A percentile compares a stretch with the other conserved stretches of the same genome.
Evolutionary conservation across 2,888 invertebrate species (phyloP).

Genomic region (Rhorus exstirpatorius): DNA sequence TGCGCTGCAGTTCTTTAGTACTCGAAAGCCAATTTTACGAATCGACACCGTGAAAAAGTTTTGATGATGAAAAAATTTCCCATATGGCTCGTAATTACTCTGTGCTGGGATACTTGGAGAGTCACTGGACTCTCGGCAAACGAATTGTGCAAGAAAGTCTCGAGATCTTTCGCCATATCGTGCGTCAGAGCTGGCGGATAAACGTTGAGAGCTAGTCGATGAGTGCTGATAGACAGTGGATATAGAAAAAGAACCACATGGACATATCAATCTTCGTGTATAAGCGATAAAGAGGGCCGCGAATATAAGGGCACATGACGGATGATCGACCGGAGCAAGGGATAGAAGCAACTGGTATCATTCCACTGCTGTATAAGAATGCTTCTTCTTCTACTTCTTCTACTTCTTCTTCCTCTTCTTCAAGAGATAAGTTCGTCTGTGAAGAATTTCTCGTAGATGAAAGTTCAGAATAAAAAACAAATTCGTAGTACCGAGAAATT

Average conservation of each 20-base stretch:
- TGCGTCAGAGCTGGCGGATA: conserved; percentile 30
- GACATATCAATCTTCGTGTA: conserved; percentile 52
- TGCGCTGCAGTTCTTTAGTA: not conserved
- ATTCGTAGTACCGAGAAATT: too few species aligned
- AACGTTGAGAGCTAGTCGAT: conserved; percentile 31
- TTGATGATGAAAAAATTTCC: not conserved
- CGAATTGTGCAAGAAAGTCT: not conserved
- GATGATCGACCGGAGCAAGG: conserved; percentile 57
- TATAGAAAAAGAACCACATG: not conserved
- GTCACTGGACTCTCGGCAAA: not conserved
- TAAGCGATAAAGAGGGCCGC: conserved; percentile 56
- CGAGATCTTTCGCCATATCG: conserved; percentile 4
- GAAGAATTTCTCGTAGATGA: not conserved
- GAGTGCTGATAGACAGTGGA: not conserved
- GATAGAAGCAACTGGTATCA: conserved; percentile 65
- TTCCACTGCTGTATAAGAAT: too few species aligned
- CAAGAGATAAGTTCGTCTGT: not conserved
- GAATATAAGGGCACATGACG: conserved; percentile 43
- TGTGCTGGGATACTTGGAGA: not conserved
- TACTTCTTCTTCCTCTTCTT: not conserved
- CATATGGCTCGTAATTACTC: conserved; percentile 5
- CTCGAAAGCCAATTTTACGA: not conserved
- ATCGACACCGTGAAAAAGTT: conserved; percentile 1
- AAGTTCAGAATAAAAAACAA: too few species aligned
- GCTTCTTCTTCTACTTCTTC: conserved; percentile 7